These are phyloP conservation scores for Ictalurus punctatus DNA, from an alignment of 2,113 vertebrate genomes.

Conservation along the genomic window DNA sequence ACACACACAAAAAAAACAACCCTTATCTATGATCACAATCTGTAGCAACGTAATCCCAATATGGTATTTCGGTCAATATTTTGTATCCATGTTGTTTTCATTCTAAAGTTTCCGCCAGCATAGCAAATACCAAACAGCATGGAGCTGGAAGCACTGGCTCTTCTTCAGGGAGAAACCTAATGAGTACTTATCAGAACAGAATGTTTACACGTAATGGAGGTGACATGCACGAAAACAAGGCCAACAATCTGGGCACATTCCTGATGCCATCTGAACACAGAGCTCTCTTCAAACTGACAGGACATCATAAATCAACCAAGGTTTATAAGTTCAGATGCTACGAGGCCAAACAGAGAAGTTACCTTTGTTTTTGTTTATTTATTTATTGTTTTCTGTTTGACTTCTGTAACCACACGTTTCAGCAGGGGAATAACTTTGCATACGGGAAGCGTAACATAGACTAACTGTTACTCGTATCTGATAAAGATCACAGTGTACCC, in stretches of 20 bases:
- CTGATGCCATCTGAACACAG: background rate
- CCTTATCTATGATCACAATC: background rate
- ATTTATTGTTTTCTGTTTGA: too few species aligned
- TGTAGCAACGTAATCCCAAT: background rate
- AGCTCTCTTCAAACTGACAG: background rate
- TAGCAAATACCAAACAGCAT: background rate
- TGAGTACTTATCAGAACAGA: background rate
- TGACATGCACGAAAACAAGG: background rate
- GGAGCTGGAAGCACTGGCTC: background rate
- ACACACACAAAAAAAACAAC: too few species aligned
- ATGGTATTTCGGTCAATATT: background rate
- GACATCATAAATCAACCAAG: background rate
- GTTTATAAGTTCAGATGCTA: background rate
- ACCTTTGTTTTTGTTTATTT: background rate
- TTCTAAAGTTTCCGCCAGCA: background rate
- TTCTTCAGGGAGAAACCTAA: background rate
- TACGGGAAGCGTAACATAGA: background rate
- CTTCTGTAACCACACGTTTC: too few species aligned
- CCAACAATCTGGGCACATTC: constrained; percentile 13
- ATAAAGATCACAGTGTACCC: background rate
- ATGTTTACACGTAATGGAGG: background rate
- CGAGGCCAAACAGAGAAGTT: background rate
- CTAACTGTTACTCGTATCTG: too few species aligned
- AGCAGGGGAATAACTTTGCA: background rate
- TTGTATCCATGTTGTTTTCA: background rate